Evolutionary conservation across 2,888 invertebrate species (phyloP), one percentile per base, ranked within the genome.

Genomic region (Abscondita cerata): DNA sequence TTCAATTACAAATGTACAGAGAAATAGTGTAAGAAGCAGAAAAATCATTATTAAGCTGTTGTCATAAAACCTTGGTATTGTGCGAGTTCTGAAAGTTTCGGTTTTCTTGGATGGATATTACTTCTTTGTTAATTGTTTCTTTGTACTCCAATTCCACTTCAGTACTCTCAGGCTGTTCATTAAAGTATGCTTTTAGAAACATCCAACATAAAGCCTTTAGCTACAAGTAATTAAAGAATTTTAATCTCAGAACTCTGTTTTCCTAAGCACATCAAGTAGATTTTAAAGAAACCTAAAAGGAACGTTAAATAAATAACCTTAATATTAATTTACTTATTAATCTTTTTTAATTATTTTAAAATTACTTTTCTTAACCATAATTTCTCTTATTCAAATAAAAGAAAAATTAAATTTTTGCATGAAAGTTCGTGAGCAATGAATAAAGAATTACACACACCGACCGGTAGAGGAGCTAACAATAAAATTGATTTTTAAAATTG

Each of bases 111-210:
- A 69, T 70, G 72, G 76, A 78, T 78, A 78, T 79, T 78, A 78
- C 76, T 76, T 77, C 77, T 77, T 76, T 76, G 78, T 78, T 79
- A 79, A 79, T 78, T 79, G 78, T 77, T 77, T 76, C 77, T 77
- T 78, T 78, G 77, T 78, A 75, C 75, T 75, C 72, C 71, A 69
- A 73, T 77, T 77, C 76, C 73, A 75, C 74, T 73, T 70, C 73
- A 75, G 72, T 72, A 75, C 70, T 71, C 74, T 69, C 74, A 70
- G 71, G 73, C 74, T 76, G 76, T 77, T 77, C 76, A 76, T 77
- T 77, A 76, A 75, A 77, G 75, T 73, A 71, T 71, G 69, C 68
- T 67, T 69, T 65, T 65, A 67, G 71, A 69, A 72, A 71, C 69
- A 71, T 63, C 62, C 67, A 68, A 69, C 70, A 68, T 68, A 71